Evolutionary conservation across 2,797 vertebrate genomes (phyloP), one percentile per base, ranked within the genome.

Genomic region (Neosilurus hyrtlii): DNA sequence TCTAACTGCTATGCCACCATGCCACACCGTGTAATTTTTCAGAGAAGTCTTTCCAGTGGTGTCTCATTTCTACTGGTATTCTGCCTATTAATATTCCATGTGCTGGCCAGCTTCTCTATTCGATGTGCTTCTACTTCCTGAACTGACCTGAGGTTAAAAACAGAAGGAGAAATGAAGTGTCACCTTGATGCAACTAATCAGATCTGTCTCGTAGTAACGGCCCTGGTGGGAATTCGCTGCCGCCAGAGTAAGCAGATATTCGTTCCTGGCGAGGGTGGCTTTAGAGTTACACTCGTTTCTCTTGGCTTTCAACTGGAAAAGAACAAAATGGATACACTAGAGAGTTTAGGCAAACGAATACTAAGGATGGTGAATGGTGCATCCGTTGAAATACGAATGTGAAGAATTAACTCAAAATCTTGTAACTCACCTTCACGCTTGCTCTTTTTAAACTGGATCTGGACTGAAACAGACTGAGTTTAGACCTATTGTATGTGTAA

Each of bases 391-490:
- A 20, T 16, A 35, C 26, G 35, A 26, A 20, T 0, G 12, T 4
- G 4, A 74, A 35, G 52, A 20, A 57, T 20, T 20, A 20, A 61
- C 15, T 35, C 20, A 61, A 16, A 51, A 63, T 9, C 20, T 12
- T n/a, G 4, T 14, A 68, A 68, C 79, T 90, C 88, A 99, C 98
- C 96, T 99, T 99, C 12, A 99, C 96, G 3, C 95, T 99, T 7
- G 97, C 98, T 89, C 98, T 97, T 93, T 99, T 97, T 90, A 99
- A 96, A 94, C 97, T 99, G 93, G 97, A 98, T 88, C 96, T 95
- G 79, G 97, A 99, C 92, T 99, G 98, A 89, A 99, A 99, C 89
- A 99, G 95, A 91, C 97, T 99, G 88, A 99, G 94, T 93, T 97
- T 99, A 87, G 97, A 99, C 94, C 98, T 99, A 43, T 49, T 43